Evolutionary conservation across 2,113 vertebrate species (phyloP), one percentile per base, ranked within the genome.

Genomic region (Acanthochromis polyacanthus): DNA sequence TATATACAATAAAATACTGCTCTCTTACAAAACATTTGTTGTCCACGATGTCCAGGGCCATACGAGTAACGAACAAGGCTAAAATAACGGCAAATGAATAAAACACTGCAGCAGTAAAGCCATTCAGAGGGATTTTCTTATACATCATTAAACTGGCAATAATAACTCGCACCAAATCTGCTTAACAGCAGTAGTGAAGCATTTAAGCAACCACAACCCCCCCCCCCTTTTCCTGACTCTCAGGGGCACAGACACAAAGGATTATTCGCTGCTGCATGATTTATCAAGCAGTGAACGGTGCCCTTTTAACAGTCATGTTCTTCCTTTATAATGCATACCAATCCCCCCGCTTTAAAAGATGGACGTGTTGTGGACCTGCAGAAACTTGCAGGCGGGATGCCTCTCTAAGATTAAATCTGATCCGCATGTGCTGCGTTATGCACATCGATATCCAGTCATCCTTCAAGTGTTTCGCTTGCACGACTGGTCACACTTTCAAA

Each of bases 261-360:
- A 83, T 86, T 78, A 81, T 87, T 85, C 68, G 30, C 84, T 79
- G 70, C 71, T 90, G 88, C 79, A 92, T 87, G 86, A 88, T 91
- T 90, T 87, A 89, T 83, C 77, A 75, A 61, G 73, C 63, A 52
- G 68, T 3, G 73, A 85, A 74, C 25, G 3, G 75, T 78, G 68
- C 62, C 80, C 84, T 84, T 88, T 89, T 80, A 90, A 82, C 86
- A 86, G 86, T 53, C 88, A 17, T 89, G 89, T 88, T 81, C 87
- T 56, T 85, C 71, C 66, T 91, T 75, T 36, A 91, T 89, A 90
- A 91, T 85, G 82, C 78, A 92, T 85, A 85, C 40, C 15, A 6
- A 6, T 8, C 32, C 32, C 32, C 64, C 75, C 53, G 56, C 75
- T 78, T 63, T 45, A 78, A 72, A 78, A 36, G 1, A 87, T 15